phyloP scores from a whole-genome alignment of 2,888 invertebrate species.

The Troides aeacus region DNA sequence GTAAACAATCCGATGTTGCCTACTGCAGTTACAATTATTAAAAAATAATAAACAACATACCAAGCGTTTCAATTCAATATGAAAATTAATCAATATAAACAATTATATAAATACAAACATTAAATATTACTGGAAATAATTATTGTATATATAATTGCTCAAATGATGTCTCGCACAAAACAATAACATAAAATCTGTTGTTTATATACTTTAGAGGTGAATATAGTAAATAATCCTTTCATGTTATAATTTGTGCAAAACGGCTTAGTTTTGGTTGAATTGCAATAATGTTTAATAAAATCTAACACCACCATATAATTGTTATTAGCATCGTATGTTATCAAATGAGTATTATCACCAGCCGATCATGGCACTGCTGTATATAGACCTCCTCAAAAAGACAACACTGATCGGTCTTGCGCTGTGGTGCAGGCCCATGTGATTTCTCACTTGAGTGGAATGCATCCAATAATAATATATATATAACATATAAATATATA shows the following conservation, averaged over 20 bases:
- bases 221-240: neutral
- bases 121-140: neutral
- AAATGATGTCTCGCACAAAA: neutral
- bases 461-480: neutral
- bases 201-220: neutral
- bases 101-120: neutral
- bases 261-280: neutral
- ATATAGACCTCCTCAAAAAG: neutral
- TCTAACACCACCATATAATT: neutral
- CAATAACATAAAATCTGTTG: neutral
- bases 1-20: conserved; percentile 10
- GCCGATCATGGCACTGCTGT: neutral
- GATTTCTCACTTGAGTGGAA: neutral
- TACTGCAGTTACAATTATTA: conserved; percentile 8
- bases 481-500: too few species aligned
- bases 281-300: conserved; percentile 21
- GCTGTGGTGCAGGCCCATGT: too few species aligned
- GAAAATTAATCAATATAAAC: neutral
- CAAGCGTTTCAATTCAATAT: neutral
- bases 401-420: too few species aligned
- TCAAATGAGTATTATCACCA: too few species aligned
- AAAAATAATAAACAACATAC: neutral
- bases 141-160: neutral
- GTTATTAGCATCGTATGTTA: too few species aligned
- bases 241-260: conserved; percentile 8